Conservation (phyloP, 2,888 invertebrate genomes). For the Poecilus cupreus region DNA sequence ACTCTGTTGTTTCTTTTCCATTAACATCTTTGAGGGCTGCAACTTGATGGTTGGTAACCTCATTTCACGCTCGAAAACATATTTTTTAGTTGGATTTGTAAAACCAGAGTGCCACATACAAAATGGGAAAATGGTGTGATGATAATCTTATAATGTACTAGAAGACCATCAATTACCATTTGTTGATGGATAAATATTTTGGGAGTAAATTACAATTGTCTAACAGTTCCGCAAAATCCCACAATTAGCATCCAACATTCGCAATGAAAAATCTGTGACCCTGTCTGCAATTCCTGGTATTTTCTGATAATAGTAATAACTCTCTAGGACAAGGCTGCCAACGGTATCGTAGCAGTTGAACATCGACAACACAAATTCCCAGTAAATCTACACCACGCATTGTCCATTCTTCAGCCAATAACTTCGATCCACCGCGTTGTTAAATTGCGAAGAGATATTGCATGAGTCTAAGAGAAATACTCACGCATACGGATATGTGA, state of each 20-base stretch:
- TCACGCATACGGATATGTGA: not conserved
- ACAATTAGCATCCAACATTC: not conserved
- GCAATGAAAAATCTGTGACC: not conserved
- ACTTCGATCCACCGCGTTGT: not conserved
- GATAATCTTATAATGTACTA: no score
- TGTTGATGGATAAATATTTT: no score
- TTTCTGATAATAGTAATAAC: not conserved
- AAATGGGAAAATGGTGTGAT: no score
- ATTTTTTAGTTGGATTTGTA: no score
- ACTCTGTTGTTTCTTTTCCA: no score
- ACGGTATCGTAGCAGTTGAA: not conserved
- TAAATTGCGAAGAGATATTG: not conserved
- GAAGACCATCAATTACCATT: no score
- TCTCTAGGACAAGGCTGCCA: constrained; percentile 31
- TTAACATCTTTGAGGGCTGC: no score
- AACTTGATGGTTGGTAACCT: no score
- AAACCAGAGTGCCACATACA: no score
- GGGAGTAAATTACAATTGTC: no score
- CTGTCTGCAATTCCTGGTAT: not conserved
- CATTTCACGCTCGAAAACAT: no score
- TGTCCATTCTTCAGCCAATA: not conserved
- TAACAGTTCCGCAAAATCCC: not conserved
- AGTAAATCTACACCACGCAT: not conserved
- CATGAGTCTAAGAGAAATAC: not conserved
- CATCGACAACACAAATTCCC: not conserved